Base-by-base conservation (phyloP, 1,140 invertebrate species). In the Hycleus cichorii region DNA sequence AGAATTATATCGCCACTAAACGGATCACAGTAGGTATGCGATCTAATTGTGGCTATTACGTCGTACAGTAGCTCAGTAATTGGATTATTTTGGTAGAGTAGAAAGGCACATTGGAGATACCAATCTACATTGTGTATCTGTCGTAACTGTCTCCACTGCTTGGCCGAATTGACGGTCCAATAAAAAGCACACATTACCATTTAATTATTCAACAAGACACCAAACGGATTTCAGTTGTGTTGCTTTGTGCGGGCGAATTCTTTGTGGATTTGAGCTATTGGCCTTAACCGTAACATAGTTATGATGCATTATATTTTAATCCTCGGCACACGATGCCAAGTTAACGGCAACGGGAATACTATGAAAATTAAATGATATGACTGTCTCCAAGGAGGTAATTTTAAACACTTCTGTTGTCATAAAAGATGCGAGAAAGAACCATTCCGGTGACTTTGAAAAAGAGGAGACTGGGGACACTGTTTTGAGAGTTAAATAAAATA, bases 321-420 rank as follows among this genome's bases (percentile, higher is more conserved):
- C 62, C 60, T 44, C 55, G 12, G 53, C 54, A 55, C 57, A 48
- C 54, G 40, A 39, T 56, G 52, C 47, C 48, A 59, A 53, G 50
- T 60, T 60, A 56, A 61, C 52, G 47, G 42, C 49, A 45, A 47
- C 48, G 53, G 50, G 61, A 65, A 61, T 55, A 49, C 58, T 48
- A 71, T 72, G 71, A 72, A 72, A 72, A 71, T 70, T 72, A 72
- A 72, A 72, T 72, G 71, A 71, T 67, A 70, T 60, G 59, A 58
- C 54, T 46, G 59, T 68, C 69, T 65, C 66, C n/a, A 38, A 57
- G 69, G 69, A 67, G 62, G 66, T 66, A 71, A 73, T 73, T 73
- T 67, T 69, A 72, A 73, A 73, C 71, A 72, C 71, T 73, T 73
- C 69, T 66, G 64, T 62, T 66, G 70, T 67, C 67, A 62, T 70